phyloP scores from a whole-genome alignment of 2,797 vertebrate species.

The Cossypha niveicapilla region DNA sequence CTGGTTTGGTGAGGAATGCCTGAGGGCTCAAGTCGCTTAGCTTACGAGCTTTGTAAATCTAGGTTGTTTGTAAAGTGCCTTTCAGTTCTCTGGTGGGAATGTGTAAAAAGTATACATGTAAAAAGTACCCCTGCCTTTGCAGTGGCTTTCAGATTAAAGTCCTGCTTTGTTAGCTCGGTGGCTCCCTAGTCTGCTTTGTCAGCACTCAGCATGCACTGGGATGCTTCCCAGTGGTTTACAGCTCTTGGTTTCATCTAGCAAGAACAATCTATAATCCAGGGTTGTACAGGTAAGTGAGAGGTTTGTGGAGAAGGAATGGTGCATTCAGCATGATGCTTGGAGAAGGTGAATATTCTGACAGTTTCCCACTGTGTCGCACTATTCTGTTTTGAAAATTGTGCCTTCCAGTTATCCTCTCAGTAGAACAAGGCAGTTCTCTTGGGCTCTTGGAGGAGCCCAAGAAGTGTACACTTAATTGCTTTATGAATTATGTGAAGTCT shows the following conservation, averaged over 20 bases:
- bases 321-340: neutral
- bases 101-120: neutral
- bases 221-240: constrained; percentile 27
- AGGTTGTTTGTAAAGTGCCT: neutral
- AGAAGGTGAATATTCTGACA: neutral
- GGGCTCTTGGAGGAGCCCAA: constrained; percentile 65
- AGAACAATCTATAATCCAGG: constrained; percentile 16
- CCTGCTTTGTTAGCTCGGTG: neutral
- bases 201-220: neutral
- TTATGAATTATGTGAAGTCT: constrained; percentile 73
- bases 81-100: neutral
- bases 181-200: constrained; percentile 44
- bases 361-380: neutral
- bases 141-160: neutral
- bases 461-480: constrained; percentile 64
- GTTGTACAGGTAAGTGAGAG: neutral
- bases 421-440: constrained; percentile 65
- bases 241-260: constrained; percentile 13
- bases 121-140: neutral
- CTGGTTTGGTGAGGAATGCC: neutral
- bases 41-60: neutral
- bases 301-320: neutral
- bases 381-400: neutral
- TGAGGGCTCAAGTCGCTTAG: neutral
- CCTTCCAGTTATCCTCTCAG: constrained; percentile 47